Evolutionary conservation across 2,888 invertebrate species (phyloP).

Genomic region (Bedellia somnulentella): DNA sequence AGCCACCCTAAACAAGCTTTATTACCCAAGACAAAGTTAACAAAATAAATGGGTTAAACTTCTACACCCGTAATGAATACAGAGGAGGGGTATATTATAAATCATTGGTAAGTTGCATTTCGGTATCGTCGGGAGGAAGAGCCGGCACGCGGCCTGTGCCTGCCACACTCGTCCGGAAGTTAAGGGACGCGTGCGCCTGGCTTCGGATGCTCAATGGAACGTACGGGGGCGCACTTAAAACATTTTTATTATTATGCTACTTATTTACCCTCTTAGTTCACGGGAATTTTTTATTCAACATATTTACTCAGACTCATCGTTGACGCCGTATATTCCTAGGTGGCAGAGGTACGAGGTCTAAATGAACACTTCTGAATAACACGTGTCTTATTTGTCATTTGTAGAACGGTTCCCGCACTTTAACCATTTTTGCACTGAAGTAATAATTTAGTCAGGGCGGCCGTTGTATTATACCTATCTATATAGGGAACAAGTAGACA

Average conservation of each 20-base stretch:
- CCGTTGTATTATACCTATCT: too few species aligned
- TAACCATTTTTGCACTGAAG: too few species aligned
- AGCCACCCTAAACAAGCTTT: slow-evolving; percentile 36
- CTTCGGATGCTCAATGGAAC: slow-evolving; percentile 47
- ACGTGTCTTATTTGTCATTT: too few species aligned
- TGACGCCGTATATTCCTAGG: too few species aligned
- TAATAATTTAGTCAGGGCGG: too few species aligned
- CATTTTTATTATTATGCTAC: slow-evolving; percentile 57
- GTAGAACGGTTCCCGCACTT: too few species aligned
- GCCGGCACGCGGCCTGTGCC: slow-evolving; percentile 40
- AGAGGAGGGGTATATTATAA: slow-evolving; percentile 48
- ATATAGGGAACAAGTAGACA: too few species aligned
- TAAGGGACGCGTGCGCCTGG: slow-evolving; percentile 40
- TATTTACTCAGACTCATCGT: too few species aligned
- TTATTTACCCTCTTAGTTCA: slow-evolving; percentile 10
- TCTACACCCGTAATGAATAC: slow-evolving; percentile 61
- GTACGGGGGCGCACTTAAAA: slow-evolving; percentile 57
- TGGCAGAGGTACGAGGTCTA: too few species aligned
- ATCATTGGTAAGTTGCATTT: slow-evolving; percentile 56
- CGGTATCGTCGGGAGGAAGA: slow-evolving; percentile 18
- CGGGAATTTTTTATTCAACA: too few species aligned
- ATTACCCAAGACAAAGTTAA: slow-evolving; percentile 51
- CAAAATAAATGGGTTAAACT: slow-evolving; percentile 61
- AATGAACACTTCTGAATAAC: too few species aligned
- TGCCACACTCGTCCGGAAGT: slow-evolving; percentile 33